Conservation (phyloP, 2,797 vertebrate genomes). For the Lithobates pipiens region DNA sequence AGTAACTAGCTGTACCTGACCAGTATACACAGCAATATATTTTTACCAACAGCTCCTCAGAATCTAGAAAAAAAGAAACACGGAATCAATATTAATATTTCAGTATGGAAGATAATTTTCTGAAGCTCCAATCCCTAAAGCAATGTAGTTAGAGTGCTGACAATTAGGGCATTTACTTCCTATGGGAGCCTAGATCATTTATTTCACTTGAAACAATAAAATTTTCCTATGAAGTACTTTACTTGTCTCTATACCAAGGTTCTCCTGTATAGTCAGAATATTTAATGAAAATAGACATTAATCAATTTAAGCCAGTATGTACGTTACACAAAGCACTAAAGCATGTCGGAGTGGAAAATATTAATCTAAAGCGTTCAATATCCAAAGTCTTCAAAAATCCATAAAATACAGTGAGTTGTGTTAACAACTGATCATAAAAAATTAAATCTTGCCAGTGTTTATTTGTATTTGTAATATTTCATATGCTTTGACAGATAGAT, state of each 20-base stretch:
- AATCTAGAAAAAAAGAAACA: neutral
- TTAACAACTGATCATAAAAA: conserved; percentile 53
- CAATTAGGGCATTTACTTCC: conserved; percentile 49
- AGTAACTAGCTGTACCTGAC: neutral
- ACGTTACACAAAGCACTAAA: conserved; percentile 50
- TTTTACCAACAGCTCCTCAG: conserved; percentile 17
- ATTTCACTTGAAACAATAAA: conserved; percentile 48
- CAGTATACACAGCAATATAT: conserved; percentile 13
- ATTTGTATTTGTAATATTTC: conserved; percentile 23
- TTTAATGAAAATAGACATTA: conserved; percentile 61
- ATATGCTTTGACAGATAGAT: conserved; percentile 13
- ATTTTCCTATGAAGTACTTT: conserved; percentile 46
- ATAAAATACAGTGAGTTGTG: conserved; percentile 39
- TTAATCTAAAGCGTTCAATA: conserved; percentile 57
- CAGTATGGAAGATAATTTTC: conserved; percentile 30
- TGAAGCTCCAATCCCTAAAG: conserved; percentile 39
- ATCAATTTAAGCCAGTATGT: conserved; percentile 56
- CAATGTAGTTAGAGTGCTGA: conserved; percentile 34
- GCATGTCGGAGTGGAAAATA: conserved; percentile 52
- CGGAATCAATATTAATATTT: conserved; percentile 50
- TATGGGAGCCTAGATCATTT: conserved; percentile 36
- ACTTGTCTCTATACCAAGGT: conserved; percentile 27
- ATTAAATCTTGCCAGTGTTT: conserved; percentile 30
- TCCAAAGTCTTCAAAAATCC: conserved; percentile 54
- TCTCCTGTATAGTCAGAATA: conserved; percentile 38